Conservation (phyloP, 2,888 invertebrate genomes). For the Parochlus steinenii region DNA sequence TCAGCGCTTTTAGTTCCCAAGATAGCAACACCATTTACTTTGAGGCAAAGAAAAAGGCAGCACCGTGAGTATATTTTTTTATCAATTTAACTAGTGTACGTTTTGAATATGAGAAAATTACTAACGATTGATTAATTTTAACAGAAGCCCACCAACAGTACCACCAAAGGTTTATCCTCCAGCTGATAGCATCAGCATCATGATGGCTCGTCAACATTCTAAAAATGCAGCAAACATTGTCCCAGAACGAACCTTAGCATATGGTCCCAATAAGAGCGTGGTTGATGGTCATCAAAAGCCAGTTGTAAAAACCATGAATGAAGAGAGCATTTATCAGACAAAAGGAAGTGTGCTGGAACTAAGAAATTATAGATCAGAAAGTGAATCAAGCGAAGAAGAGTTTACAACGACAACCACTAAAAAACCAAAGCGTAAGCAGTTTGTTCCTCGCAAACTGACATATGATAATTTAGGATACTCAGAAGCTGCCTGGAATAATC, state of each 20-base stretch:
- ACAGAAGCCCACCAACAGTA: too few species aligned
- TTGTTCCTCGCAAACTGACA: too few species aligned
- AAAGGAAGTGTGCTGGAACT: constrained; percentile 8
- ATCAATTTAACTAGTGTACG: background rate
- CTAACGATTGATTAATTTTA: background rate
- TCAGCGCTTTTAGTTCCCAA: background rate
- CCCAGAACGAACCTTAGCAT: constrained; percentile 34
- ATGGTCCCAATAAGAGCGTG: constrained; percentile 30
- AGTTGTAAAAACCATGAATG: background rate
- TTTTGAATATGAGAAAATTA: background rate
- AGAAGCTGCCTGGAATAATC: too few species aligned
- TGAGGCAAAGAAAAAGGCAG: background rate
- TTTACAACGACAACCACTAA: too few species aligned
- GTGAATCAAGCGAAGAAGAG: constrained; percentile 1
- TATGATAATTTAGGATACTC: too few species aligned
- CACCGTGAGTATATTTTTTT: constrained; percentile 1
- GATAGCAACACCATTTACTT: constrained; percentile 6
- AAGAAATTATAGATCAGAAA: constrained; percentile 2
- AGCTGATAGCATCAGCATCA: constrained; percentile 34
- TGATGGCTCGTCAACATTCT: constrained; percentile 29
- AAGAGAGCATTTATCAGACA: constrained; percentile 6
- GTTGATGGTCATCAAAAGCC: background rate
- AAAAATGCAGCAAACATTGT: constrained; percentile 25
- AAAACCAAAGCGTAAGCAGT: too few species aligned
- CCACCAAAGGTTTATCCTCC: constrained; percentile 16